These are phyloP conservation scores for Leptinotarsa rubiginosa DNA, from an alignment of 2,888 invertebrate species.

Conservation along the genomic window DNA sequence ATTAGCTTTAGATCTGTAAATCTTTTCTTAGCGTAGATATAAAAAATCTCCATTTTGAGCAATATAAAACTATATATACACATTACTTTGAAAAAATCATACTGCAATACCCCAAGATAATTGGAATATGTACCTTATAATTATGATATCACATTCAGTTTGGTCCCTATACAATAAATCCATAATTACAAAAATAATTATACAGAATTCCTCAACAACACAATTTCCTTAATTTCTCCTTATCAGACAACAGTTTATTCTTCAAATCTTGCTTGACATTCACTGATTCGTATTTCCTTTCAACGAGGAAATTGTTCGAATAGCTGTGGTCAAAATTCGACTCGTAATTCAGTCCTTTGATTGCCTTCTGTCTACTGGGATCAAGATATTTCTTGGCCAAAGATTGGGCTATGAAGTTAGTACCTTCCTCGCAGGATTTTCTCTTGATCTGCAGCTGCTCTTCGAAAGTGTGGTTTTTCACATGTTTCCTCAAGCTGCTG, in stretches of 20 bases:
- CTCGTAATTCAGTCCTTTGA: conserved; percentile 42
- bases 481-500: conserved; percentile 91
- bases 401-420: conserved; percentile 39
- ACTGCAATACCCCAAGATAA: not conserved
- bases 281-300: conserved; percentile 47
- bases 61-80: not conserved
- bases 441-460: conserved; percentile 64
- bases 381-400: conserved; percentile 53
- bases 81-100: not conserved
- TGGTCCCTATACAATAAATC: conserved; percentile 4
- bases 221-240: conserved; percentile 50
- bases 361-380: conserved; percentile 54
- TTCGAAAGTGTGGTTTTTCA: conserved; percentile 79
- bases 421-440: conserved; percentile 49
- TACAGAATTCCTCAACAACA: conserved; percentile 30
- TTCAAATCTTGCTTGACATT: conserved; percentile 63
- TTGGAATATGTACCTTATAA: conserved; percentile 11
- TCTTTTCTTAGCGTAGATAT: not conserved
- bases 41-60: conserved; percentile 6
- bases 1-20: not conserved
- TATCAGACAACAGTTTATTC: conserved; percentile 62
- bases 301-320: conserved; percentile 45
- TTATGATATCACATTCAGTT: conserved; percentile 15
- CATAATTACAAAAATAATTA: conserved; percentile 1
- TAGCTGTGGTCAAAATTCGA: conserved; percentile 57